Percentiles rank a stretch among this genome's conserved stretches.
Conservation (phyloP, 2,797 vertebrate genomes). For the Erithacus rubecula region DNA sequence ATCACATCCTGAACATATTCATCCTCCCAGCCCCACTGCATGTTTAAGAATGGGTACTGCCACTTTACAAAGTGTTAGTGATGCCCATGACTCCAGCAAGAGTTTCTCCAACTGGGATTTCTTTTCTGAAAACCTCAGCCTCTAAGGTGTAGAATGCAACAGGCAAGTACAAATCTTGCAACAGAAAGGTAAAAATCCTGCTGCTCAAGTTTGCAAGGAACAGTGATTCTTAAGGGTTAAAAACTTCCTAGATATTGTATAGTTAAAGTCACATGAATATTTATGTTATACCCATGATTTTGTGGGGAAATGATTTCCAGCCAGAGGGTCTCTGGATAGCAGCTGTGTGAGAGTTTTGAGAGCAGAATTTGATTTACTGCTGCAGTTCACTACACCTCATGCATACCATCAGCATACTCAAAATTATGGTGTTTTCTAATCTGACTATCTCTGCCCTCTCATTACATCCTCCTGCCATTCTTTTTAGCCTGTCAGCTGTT, state of each 20-base stretch:
- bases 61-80: neutral
- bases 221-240: neutral
- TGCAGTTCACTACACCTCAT: neutral
- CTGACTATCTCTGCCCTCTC: neutral
- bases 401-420: neutral
- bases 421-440: neutral
- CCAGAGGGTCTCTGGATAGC: neutral
- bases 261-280: neutral
- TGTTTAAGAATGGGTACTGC: neutral
- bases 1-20: neutral
- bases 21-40: neutral
- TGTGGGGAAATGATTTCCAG: constrained; percentile 1
- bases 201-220: neutral
- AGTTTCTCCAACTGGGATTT: neutral
- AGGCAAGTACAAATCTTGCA: neutral
- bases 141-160: neutral
- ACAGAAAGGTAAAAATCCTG: neutral
- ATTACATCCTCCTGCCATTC: neutral
- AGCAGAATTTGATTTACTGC: constrained; percentile 1
- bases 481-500: neutral
- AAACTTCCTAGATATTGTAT: neutral
- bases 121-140: neutral
- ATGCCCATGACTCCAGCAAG: neutral
- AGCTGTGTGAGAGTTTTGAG: neutral
- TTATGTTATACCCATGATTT: neutral